These are phyloP conservation scores for Diplosoma virens DNA, from an alignment of 23 tunicate species.

Conservation along the genomic window DNA sequence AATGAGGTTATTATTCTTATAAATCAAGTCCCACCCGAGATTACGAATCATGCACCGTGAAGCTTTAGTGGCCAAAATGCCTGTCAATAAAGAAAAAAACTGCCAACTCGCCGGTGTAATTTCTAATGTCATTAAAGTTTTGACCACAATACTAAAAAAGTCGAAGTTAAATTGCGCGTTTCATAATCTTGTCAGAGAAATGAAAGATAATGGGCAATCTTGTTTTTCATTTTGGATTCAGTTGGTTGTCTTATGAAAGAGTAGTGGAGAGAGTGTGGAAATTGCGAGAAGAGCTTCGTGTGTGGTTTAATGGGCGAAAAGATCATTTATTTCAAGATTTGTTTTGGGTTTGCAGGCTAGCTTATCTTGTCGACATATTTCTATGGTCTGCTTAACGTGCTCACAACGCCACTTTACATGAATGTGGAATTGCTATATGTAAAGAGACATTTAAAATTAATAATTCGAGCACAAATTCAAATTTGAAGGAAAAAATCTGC, in stretches of 20 bases:
- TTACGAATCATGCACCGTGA: slow-evolving; percentile 34
- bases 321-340: no score
- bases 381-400: no score
- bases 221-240: slow-evolving; percentile 55
- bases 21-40: slow-evolving; percentile 38
- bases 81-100: slow-evolving; percentile 49
- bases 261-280: slow-evolving; percentile 57
- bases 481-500: slow-evolving; percentile 51
- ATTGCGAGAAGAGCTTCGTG: slow-evolving; percentile 40
- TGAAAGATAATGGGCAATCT: slow-evolving; percentile 58
- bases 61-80: slow-evolving; percentile 55
- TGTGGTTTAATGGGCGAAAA: slow-evolving; percentile 41
- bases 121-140: slow-evolving; percentile 50
- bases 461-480: no score
- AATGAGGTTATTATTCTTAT: slow-evolving; percentile 25
- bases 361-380: no score
- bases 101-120: no score
- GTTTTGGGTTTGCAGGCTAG: no score
- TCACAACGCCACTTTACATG: slow-evolving; percentile 53
- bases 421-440: no score
- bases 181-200: slow-evolving; percentile 64
- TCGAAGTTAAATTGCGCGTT: slow-evolving; percentile 51
- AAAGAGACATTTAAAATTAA: no score
- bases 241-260: slow-evolving; percentile 59
- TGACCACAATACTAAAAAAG: slow-evolving; percentile 35